phyloP scores from a whole-genome alignment of 2,113 vertebrate genomes.

The Plestiodon gilberti region DNA sequence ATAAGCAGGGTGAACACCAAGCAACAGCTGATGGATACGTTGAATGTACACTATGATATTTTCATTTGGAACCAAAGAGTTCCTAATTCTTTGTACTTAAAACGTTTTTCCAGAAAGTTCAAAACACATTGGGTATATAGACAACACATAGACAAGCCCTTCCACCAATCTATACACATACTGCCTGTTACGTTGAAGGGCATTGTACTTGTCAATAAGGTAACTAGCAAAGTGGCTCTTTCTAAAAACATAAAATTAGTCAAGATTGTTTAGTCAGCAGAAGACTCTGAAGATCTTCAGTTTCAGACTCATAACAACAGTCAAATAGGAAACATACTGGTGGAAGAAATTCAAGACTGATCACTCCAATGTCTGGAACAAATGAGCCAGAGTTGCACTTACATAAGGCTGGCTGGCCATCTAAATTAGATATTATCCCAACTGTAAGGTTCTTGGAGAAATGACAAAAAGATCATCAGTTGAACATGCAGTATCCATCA shows the following conservation, averaged over 20 bases:
- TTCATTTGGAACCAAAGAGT: not conserved
- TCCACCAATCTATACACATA: not conserved
- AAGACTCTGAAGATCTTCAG: not conserved
- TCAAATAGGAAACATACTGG: conserved; percentile 12
- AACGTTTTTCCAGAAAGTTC: too few relatives aligned
- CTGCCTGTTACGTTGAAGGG: not conserved
- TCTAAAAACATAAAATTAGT: not conserved
- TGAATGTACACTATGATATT: not conserved
- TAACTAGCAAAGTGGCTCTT: not conserved
- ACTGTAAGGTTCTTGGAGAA: not conserved
- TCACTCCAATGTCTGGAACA: not conserved
- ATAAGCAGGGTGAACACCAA: not conserved
- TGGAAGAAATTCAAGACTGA: conserved; percentile 3
- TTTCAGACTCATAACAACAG: not conserved
- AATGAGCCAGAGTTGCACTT: not conserved
- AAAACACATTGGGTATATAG: not conserved
- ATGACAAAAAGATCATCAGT: not conserved
- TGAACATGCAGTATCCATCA: not conserved
- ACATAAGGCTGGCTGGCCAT: not conserved
- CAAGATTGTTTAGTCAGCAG: not conserved
- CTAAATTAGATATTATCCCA: not conserved
- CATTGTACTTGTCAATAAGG: not conserved
- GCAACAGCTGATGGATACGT: not conserved
- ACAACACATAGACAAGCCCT: too few relatives aligned
- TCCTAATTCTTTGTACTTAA: too few relatives aligned